Percentiles rank a stretch among this genome's conserved stretches.
phyloP scores from a whole-genome alignment of 2,888 invertebrate species.

The Boloria euphrosyne region DNA sequence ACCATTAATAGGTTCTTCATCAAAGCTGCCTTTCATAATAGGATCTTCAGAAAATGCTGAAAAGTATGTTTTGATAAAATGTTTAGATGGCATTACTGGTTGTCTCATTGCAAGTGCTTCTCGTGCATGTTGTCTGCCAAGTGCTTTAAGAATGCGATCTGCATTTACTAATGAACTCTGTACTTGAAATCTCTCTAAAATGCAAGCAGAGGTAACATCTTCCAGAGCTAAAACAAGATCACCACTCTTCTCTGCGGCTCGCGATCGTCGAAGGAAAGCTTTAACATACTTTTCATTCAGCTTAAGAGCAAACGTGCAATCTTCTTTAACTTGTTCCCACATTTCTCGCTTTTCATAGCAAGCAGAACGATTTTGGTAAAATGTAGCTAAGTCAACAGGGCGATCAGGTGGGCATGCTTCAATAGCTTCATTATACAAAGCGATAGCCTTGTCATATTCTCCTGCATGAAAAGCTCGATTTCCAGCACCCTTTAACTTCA shows the following conservation, averaged over 20 bases:
- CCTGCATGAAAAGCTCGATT: slow-evolving; percentile 92
- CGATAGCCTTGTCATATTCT: slow-evolving; percentile 95
- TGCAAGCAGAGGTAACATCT: slow-evolving; percentile 96
- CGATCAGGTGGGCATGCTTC: slow-evolving; percentile 91
- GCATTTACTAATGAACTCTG: slow-evolving; percentile 90
- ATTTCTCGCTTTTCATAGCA: slow-evolving; percentile 95
- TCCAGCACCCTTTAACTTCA: slow-evolving; percentile 92
- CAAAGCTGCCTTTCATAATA: slow-evolving; percentile 81
- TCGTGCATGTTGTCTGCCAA: slow-evolving; percentile 88
- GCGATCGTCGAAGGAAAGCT: slow-evolving; percentile 92
- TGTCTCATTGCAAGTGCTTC: slow-evolving; percentile 86
- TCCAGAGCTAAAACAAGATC: slow-evolving; percentile 92
- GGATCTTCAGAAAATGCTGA: slow-evolving; percentile 94
- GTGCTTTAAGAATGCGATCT: slow-evolving; percentile 92
- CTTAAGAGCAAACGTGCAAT: slow-evolving; percentile 92
- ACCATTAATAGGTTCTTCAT: slow-evolving; percentile 77
- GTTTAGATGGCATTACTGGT: slow-evolving; percentile 91
- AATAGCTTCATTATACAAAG: slow-evolving; percentile 95
- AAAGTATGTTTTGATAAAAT: slow-evolving; percentile 93
- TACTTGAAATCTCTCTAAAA: slow-evolving; percentile 94
- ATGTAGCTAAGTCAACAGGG: slow-evolving; percentile 90
- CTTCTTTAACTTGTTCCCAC: slow-evolving; percentile 91
- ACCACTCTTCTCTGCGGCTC: slow-evolving; percentile 90
- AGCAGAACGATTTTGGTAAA: slow-evolving; percentile 97
- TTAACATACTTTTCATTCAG: slow-evolving; percentile 93